Base-by-base conservation (phyloP, 2,797 vertebrate species). In the Rhinichthys osculus region DNA sequence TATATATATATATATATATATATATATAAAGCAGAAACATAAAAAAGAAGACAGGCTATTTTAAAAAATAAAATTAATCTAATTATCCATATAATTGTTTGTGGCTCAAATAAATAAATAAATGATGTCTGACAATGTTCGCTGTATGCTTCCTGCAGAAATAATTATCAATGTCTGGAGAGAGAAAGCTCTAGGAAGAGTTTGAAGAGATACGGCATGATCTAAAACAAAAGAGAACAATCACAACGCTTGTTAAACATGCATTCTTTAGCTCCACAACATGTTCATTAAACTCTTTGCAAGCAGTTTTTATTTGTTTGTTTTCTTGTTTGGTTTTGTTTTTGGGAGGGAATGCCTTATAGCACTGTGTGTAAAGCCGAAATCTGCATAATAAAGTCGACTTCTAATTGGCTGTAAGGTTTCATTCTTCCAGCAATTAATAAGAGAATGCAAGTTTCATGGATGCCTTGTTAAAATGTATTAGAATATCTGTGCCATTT, bases 331-430 rank as follows among this genome's bases (percentile, higher is more conserved):
- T 54, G 50, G 19, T 27, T 54, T 82, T 33, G 66, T 92, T 94
- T 91, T 92, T 90, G 38, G 82, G 54, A 81, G 77, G 82, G 81
- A 82, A 83, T 40, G 69, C 35, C 79, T 88, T 82, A 74, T 84
- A 86, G 70, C 85, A 86, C 38, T 21, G 40, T 83, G 82, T 88
- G 85, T 82, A 73, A 50, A 82, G 85, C 74, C 47, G 1, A 66
- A 84, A 90, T 91, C 86, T 91, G 83, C 90, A 88, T 88, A 88
- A 86, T 82, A 89, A 90, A 89, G 81, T 86, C 84, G 19, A 85
- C 62, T 57, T 73, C 87, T 91, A 92, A 91, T 92, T 93, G 88
- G 89, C 82, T 89, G 89, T 81, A 83, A 78, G 73, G 87, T 90
- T 89, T 71, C 82, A 87, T 84, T 90, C 71, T 85, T 87, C 76